Evolutionary conservation across 1,140 invertebrate species (phyloP).

Genomic region (Magallana gigas): DNA sequence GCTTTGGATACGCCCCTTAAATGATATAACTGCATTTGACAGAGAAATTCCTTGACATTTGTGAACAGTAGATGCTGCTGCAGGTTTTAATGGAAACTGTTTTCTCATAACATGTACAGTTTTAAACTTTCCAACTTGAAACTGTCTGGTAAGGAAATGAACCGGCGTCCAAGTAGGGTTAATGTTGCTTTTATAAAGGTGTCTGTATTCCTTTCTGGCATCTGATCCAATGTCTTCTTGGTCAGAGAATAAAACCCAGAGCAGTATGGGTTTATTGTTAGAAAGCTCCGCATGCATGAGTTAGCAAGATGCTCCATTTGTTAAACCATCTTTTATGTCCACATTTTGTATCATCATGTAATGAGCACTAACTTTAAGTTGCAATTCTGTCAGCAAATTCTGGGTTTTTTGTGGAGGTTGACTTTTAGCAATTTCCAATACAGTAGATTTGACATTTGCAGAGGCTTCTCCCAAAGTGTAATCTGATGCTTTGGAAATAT

Average conservation of each 20-base stretch:
- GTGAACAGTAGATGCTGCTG: not conserved
- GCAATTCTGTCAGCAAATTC: conserved; percentile 36
- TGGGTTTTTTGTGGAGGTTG: conserved; percentile 44
- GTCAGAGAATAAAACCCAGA: no score
- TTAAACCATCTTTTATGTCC: no score
- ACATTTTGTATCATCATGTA: no score
- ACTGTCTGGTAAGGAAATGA: not conserved
- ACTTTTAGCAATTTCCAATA: not conserved
- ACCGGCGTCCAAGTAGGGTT: conserved; percentile 52
- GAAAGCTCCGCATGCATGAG: no score
- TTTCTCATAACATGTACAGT: not conserved
- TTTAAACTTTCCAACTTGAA: conserved; percentile 27
- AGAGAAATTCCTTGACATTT: conserved; percentile 20
- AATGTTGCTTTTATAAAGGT: conserved; percentile 41
- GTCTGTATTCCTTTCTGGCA: not conserved
- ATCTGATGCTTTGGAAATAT: not conserved
- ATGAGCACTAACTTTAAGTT: no score
- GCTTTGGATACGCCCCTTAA: not conserved
- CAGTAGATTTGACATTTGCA: not conserved
- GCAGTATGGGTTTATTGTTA: no score
- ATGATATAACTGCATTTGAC: not conserved
- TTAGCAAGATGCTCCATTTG: no score
- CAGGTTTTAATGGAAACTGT: conserved; percentile 22
- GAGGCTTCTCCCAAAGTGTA: conserved; percentile 22
- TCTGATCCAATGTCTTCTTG: no score